phyloP scores from a whole-genome alignment of 2,888 invertebrate genomes.

The Netelia fuscicornis region DNA sequence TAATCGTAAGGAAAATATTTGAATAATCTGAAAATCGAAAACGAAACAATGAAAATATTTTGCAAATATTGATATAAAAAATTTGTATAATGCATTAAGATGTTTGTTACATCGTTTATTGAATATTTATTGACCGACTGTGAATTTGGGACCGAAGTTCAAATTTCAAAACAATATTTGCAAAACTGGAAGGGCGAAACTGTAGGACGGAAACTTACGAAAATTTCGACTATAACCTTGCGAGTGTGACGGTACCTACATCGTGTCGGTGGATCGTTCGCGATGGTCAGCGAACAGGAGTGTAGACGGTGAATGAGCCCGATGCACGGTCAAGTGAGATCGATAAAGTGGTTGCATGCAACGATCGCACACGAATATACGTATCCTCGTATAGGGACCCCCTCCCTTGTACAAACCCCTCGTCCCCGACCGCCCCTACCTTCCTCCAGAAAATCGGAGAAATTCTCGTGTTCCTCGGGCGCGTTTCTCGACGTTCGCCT shows the following conservation, averaged over 20 bases:
- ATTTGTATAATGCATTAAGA: no score
- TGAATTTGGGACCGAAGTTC: not conserved
- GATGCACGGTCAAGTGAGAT: slow-evolving; percentile 55
- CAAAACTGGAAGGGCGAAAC: not conserved
- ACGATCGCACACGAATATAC: slow-evolving; percentile 33
- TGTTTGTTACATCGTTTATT: no score
- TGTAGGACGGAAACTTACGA: not conserved
- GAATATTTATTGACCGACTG: no score
- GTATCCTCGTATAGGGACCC: not conserved
- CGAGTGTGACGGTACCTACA: not conserved
- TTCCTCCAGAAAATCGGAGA: slow-evolving; percentile 25
- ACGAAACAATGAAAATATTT: no score
- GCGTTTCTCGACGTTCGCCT: slow-evolving; percentile 36
- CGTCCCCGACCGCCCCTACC: not conserved
- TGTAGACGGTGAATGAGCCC: slow-evolving; percentile 15
- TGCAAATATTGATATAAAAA: no score
- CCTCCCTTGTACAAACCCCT: not conserved
- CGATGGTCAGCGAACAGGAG: slow-evolving; percentile 44
- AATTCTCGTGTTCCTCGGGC: slow-evolving; percentile 23
- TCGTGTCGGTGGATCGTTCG: slow-evolving; percentile 51
- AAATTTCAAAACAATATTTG: not conserved
- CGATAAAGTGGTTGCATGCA: slow-evolving; percentile 56
- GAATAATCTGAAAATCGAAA: no score
- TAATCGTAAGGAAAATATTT: no score
- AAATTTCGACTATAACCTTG: slow-evolving; percentile 38